Evolutionary conservation across 1,140 invertebrate species (phyloP).

Genomic region (Proales similis): DNA sequence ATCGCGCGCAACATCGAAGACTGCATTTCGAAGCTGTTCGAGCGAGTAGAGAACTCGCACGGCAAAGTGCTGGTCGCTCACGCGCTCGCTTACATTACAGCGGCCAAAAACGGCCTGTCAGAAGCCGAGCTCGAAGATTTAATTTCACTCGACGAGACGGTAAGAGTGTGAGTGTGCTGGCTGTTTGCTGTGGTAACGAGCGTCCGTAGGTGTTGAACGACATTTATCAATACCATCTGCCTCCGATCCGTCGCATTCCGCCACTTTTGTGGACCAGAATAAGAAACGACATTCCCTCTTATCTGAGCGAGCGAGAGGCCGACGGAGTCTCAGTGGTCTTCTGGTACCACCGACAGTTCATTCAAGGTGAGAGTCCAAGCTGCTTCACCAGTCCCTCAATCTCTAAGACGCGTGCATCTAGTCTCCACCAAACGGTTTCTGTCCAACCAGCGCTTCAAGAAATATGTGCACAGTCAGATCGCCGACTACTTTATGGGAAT

Average conservation of each 20-base stretch:
- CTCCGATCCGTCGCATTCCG: slow-evolving; percentile 84
- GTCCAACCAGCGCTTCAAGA: slow-evolving; percentile 89
- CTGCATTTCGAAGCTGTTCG: slow-evolving; percentile 91
- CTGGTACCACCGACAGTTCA: slow-evolving; percentile 73
- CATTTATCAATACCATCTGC: slow-evolving; percentile 95
- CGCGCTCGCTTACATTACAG: slow-evolving; percentile 85
- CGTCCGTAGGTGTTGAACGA: slow-evolving; percentile 68
- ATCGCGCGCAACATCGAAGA: slow-evolving; percentile 91
- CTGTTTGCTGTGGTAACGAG: background rate
- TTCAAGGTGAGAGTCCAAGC: slow-evolving; percentile 40
- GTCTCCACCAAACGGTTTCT: slow-evolving; percentile 80
- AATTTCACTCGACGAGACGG: slow-evolving; percentile 84
- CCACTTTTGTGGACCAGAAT: slow-evolving; percentile 91
- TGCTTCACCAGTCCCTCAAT: background rate
- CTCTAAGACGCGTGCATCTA: background rate
- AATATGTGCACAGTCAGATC: slow-evolving; percentile 91
- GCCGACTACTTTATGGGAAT: slow-evolving; percentile 94
- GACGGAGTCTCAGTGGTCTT: slow-evolving; percentile 93
- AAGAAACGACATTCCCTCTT: slow-evolving; percentile 85
- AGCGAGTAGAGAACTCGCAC: slow-evolving; percentile 80
- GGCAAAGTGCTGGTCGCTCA: slow-evolving; percentile 84
- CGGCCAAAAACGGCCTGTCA: slow-evolving; percentile 78
- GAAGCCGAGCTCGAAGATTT: slow-evolving; percentile 88
- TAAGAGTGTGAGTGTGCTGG: slow-evolving; percentile 37
- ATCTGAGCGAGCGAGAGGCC: slow-evolving; percentile 86